phyloP scores from a whole-genome alignment of 92 coral and sea anemone genomes.

The Zoanthus sociatus region DNA sequence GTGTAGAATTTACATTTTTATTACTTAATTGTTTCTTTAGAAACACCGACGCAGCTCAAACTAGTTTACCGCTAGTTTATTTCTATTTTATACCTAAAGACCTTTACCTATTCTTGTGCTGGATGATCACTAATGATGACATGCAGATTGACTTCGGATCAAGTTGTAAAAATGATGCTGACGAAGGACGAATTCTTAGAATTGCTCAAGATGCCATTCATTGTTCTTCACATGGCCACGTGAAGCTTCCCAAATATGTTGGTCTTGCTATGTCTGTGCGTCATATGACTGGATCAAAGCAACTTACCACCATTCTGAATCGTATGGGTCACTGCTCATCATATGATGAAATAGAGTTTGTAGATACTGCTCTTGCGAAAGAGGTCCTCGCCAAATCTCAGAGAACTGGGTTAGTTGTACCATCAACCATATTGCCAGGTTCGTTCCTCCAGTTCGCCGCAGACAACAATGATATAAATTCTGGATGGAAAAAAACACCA shows the following conservation, averaged over 20 bases:
- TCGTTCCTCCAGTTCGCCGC: too few species aligned
- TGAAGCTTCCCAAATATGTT: constrained; percentile 58
- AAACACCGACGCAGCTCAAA: too few species aligned
- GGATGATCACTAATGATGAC: constrained; percentile 52
- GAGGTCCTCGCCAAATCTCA: constrained; percentile 1
- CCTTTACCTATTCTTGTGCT: constrained; percentile 59
- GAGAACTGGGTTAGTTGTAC: not conserved
- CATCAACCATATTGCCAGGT: not conserved
- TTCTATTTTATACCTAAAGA: constrained; percentile 29
- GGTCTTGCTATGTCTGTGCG: constrained; percentile 52
- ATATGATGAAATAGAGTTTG: too few species aligned
- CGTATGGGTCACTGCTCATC: too few species aligned
- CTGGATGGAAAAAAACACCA: not conserved
- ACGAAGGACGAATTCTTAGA: constrained; percentile 39
- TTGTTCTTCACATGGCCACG: constrained; percentile 27
- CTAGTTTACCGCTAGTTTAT: too few species aligned
- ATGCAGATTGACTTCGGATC: constrained; percentile 34
- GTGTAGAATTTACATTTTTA: too few species aligned
- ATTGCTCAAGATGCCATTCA: constrained; percentile 43
- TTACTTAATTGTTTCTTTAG: too few species aligned
- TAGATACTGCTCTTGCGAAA: not conserved
- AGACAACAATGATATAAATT: not conserved
- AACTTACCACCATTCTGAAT: constrained; percentile 44
- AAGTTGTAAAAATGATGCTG: constrained; percentile 40
- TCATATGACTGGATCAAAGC: constrained; percentile 59